Conservation (phyloP, 2,113 vertebrate species). For the Notarius quadriscutis region DNA sequence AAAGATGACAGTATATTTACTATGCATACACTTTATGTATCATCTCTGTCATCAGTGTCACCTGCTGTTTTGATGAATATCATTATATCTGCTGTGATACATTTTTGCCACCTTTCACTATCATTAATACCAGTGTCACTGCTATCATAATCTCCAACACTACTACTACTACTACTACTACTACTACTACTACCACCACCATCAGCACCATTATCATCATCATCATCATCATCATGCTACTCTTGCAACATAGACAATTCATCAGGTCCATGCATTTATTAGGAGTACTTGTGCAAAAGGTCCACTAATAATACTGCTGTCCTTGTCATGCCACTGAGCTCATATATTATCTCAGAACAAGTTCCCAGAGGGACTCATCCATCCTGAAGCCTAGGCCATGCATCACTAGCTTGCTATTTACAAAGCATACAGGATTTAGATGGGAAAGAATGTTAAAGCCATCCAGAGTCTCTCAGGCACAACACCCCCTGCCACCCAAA, state of each 20-base stretch:
- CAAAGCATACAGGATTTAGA: constrained; percentile 36
- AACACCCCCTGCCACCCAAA: constrained; percentile 18
- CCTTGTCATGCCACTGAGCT: constrained; percentile 47
- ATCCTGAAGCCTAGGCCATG: constrained; percentile 31
- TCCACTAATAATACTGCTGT: constrained; percentile 48
- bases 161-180: too few species aligned
- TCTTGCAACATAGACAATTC: constrained; percentile 5
- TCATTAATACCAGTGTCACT: neutral
- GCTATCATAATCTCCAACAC: neutral
- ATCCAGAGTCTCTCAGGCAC: constrained; percentile 20
- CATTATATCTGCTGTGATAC: neutral
- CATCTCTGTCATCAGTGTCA: neutral
- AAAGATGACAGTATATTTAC: neutral
- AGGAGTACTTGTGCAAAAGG: constrained; percentile 26
- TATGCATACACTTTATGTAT: neutral
- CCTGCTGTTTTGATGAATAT: neutral
- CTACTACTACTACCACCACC: too few species aligned
- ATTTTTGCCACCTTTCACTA: neutral
- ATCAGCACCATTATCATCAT: neutral
- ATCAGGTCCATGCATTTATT: constrained; percentile 23
- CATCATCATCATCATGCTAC: neutral
- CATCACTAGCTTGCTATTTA: constrained; percentile 43
- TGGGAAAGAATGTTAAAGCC: constrained; percentile 39
- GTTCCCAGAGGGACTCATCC: constrained; percentile 43
- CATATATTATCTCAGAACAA: constrained; percentile 50